Evolutionary conservation across 2,888 invertebrate genomes (phyloP), one percentile per base, ranked within the genome.

Genomic region (Protophormia terraenovae): DNA sequence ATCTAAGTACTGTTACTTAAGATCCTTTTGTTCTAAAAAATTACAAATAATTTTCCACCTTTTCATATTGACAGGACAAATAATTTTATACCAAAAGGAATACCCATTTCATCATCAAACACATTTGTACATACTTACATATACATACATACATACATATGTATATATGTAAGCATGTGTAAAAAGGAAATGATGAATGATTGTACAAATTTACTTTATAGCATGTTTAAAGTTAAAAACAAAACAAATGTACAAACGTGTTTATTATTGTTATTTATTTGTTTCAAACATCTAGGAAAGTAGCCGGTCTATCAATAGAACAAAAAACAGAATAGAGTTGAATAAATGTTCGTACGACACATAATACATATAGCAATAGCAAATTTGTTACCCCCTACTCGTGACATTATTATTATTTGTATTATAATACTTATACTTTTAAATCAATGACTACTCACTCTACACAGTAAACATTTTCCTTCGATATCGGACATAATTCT

Each of bases 1-100:
- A 82, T 85, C 86, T 89, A 90, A 90, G 90, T 89, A 90, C 87
- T 88, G 76, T 89, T 76, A 76, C 87, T 87, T 82, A 79, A 87
- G 86, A 78, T 67, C n/a, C 80, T 84, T 83, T 71, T 81, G 76
- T 72, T 41, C 5, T 62, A 60, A 80, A 78, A 73, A 72, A 55
- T 32, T 67, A 60, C 47, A 80, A 60, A 81, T 60, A 81, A 81
- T 81, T 81, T 81, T 81, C 80, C 81, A 82, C 81, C 81, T 82
- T 82, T 76, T 75, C 27, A 32, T 66, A 73, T 67, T 73, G 66
- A 72, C 79, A 72, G 79, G 64, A 50, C 41, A 10, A 55, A 60
- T 38, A 60, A 50, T 47, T 24, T 27, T 35, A 60, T 45, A 45
- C 19, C 7, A 38, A 53, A 5, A 45, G 47, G 32, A 24, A 38